Conservation (phyloP, 2,797 vertebrate species). For the Vespertilio murinus region DNA sequence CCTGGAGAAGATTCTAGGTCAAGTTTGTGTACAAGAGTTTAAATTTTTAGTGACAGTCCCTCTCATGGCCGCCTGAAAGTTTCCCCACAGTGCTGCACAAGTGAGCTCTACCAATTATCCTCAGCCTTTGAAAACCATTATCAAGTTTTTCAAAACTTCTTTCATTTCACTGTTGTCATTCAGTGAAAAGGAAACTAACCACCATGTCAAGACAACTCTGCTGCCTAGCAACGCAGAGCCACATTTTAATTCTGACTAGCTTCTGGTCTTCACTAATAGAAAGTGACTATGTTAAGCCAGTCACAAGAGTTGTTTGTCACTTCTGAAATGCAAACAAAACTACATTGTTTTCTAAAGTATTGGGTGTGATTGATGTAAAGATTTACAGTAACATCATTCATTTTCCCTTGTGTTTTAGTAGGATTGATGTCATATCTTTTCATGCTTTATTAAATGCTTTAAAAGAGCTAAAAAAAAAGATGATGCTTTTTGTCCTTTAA, state of each 20-base stretch:
- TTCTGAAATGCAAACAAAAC: slow-evolving; percentile 99
- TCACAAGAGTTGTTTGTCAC: slow-evolving; percentile 99
- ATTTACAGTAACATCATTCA: slow-evolving; percentile 98
- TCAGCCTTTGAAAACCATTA: slow-evolving; percentile 97
- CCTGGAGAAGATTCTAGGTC: slow-evolving; percentile 92
- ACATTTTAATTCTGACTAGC: slow-evolving; percentile 99
- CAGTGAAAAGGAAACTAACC: slow-evolving; percentile 99
- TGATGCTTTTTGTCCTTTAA: slow-evolving; percentile 89
- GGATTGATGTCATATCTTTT: slow-evolving; percentile 99
- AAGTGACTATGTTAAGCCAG: slow-evolving; percentile 98
- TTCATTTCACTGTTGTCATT: slow-evolving; percentile 99
- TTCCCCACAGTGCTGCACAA: slow-evolving; percentile 97
- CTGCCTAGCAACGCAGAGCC: slow-evolving; percentile 98
- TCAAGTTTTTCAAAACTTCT: slow-evolving; percentile 99
- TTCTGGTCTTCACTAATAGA: slow-evolving; percentile 98
- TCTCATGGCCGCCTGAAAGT: slow-evolving; percentile 92
- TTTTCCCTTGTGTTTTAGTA: slow-evolving; percentile 95
- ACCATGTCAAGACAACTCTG: slow-evolving; percentile 99
- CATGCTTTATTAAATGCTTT: slow-evolving; percentile 96
- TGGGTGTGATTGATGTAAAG: slow-evolving; percentile 94
- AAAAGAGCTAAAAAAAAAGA: slow-evolving; percentile 88
- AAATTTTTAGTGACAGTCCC: slow-evolving; percentile 93
- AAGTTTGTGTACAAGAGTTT: slow-evolving; percentile 99
- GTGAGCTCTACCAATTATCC: slow-evolving; percentile 98
- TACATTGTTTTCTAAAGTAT: slow-evolving; percentile 96